phyloP scores from a whole-genome alignment of 2,113 vertebrate genomes.

The Mohoua ochrocephala region DNA sequence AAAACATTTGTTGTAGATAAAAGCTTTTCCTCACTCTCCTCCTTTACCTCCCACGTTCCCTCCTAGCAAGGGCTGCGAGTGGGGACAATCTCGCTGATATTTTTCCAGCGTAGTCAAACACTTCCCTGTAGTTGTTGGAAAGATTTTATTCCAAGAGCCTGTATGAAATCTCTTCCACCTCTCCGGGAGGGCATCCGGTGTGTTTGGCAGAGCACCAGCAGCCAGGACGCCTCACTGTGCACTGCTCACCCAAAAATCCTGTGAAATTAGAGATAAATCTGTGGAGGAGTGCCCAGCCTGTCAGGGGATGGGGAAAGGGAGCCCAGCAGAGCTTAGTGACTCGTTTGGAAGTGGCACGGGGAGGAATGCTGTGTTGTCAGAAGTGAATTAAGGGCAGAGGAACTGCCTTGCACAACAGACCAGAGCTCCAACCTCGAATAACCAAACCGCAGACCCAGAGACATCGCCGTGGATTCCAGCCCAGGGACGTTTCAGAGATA shows the following conservation, averaged over 20 bases:
- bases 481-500: neutral
- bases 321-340: neutral
- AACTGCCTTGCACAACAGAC: constrained; percentile 17
- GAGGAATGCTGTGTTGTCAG: neutral
- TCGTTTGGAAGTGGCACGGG: neutral
- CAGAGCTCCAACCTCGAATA: neutral
- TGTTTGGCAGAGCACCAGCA: neutral
- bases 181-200: fast-evolving
- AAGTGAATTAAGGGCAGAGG: constrained; percentile 23
- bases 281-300: neutral
- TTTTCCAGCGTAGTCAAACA: neutral
- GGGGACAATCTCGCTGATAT: neutral
- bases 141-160: neutral
- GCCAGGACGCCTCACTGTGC: neutral
- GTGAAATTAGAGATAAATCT: neutral
- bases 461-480: neutral
- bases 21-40: constrained; percentile 12
- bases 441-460: neutral
- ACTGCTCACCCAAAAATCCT: neutral
- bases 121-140: neutral
- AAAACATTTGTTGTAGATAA: neutral
- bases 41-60: neutral
- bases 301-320: neutral
- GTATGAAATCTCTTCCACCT: neutral
- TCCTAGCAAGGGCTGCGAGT: neutral